These are phyloP conservation scores for Cranoglanis bouderius DNA, from an alignment of 2,113 vertebrate species.

Conservation along the genomic window DNA sequence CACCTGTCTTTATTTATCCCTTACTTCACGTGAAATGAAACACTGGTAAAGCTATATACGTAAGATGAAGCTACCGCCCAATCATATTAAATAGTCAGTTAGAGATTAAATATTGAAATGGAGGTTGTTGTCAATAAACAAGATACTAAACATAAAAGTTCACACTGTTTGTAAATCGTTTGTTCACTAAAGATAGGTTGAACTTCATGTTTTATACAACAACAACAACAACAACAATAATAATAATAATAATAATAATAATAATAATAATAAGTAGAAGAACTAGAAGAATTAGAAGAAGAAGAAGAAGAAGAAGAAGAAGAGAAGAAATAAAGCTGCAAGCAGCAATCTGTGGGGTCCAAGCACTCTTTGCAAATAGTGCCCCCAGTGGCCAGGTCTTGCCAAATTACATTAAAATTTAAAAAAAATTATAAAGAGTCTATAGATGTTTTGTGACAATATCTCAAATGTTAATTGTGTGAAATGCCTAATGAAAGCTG, in stretches of 20 bases:
- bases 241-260: background rate
- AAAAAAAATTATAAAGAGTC: background rate
- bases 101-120: background rate
- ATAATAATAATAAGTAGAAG: background rate
- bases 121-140: background rate
- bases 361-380: background rate
- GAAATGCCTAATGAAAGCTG: background rate
- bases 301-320: too few relatives aligned
- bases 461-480: background rate
- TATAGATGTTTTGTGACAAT: background rate
- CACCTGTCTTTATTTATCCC: background rate
- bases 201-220: too few relatives aligned
- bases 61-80: background rate
- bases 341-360: background rate
- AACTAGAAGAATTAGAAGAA: too few relatives aligned
- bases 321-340: background rate
- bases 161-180: too few relatives aligned
- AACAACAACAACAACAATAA: fast-evolving
- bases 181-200: too few relatives aligned
- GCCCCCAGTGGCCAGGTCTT: background rate
- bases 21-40: background rate
- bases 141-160: background rate
- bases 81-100: background rate
- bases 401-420: background rate
- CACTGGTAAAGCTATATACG: background rate